Conservation (phyloP, 2,888 invertebrate genomes). For the Erebia epiphron region DNA sequence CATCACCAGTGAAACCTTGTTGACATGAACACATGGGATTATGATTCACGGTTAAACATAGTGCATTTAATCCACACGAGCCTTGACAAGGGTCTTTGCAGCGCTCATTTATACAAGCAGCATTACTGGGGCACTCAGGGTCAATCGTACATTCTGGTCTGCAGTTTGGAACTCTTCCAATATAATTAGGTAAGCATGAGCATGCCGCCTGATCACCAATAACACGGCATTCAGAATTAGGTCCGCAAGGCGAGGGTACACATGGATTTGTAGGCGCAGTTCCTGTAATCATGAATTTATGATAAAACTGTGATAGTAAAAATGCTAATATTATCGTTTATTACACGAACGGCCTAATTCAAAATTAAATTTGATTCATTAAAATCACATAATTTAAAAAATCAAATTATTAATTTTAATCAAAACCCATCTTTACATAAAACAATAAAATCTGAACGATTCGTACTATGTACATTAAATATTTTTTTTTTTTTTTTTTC, state of each 20-base stretch:
- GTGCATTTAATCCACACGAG: slow-evolving; percentile 89
- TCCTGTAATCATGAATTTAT: slow-evolving; percentile 40
- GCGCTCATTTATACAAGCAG: slow-evolving; percentile 91
- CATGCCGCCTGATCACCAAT: slow-evolving; percentile 93
- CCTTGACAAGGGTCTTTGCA: slow-evolving; percentile 93
- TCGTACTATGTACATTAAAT: too few relatives aligned
- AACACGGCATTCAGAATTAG: slow-evolving; percentile 91
- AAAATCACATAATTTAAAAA: too few relatives aligned
- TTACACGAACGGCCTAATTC: neutral
- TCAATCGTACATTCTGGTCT: slow-evolving; percentile 91
- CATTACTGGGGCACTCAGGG: slow-evolving; percentile 91
- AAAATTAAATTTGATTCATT: too few relatives aligned
- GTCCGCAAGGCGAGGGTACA: slow-evolving; percentile 91
- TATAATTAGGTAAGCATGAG: slow-evolving; percentile 90
- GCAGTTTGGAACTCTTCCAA: slow-evolving; percentile 93
- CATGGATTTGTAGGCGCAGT: slow-evolving; percentile 85
- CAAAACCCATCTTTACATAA: too few relatives aligned
- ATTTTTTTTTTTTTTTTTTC: too few relatives aligned
- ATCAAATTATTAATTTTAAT: too few relatives aligned
- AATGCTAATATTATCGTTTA: neutral
- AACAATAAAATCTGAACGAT: too few relatives aligned
- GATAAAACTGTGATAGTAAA: neutral
- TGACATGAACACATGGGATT: slow-evolving; percentile 91
- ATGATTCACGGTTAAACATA: slow-evolving; percentile 93
- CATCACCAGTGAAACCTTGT: slow-evolving; percentile 92